A percentile compares a stretch with the other conserved stretches of the same genome.
phyloP scores from a whole-genome alignment of 1,140 invertebrate species.

The Drosophila albomicans region DNA sequence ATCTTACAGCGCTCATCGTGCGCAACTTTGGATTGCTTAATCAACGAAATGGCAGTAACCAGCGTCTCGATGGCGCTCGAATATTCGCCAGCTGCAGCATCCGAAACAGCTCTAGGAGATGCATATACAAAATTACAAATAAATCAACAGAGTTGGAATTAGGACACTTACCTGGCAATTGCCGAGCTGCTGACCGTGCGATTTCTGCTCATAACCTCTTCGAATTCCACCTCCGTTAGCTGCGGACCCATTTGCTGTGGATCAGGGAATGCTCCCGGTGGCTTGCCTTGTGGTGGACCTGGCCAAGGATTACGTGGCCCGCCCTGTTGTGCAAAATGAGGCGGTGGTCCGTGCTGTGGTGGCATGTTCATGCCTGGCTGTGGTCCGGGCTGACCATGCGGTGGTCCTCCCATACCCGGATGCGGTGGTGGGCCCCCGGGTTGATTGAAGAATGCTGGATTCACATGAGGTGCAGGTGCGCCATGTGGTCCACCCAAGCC shows the following conservation, averaged over 20 bases:
- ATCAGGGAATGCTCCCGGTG: slow-evolving; percentile 86
- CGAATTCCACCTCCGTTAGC: slow-evolving; percentile 97
- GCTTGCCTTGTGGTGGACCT: slow-evolving; percentile 83
- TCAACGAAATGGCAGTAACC: slow-evolving; percentile 98
- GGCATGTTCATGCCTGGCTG: slow-evolving; percentile 86
- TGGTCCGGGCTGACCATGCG: slow-evolving; percentile 88
- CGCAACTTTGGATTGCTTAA: slow-evolving; percentile 99
- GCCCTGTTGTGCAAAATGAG: slow-evolving; percentile 86
- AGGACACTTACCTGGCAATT: slow-evolving; percentile 88
- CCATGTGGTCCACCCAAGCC: slow-evolving; percentile 86
- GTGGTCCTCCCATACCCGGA: slow-evolving; percentile 86
- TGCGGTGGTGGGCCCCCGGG: slow-evolving; percentile 88
- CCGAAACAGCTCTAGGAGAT: slow-evolving; percentile 93
- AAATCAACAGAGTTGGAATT: neutral
- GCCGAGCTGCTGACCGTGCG: slow-evolving; percentile 98
- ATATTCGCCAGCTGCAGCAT: slow-evolving; percentile 98
- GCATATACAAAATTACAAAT: neutral
- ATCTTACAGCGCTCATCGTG: slow-evolving; percentile 99
- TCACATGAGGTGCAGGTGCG: slow-evolving; percentile 96
- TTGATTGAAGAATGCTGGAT: slow-evolving; percentile 97
- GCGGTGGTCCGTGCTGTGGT: slow-evolving; percentile 87
- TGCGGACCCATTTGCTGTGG: slow-evolving; percentile 87
- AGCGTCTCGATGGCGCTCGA: slow-evolving; percentile 99
- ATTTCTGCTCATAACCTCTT: slow-evolving; percentile 99
- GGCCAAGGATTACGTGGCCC: slow-evolving; percentile 83